Conservation (phyloP, 2,888 invertebrate genomes). For the Cryptocheilus praepositus region DNA sequence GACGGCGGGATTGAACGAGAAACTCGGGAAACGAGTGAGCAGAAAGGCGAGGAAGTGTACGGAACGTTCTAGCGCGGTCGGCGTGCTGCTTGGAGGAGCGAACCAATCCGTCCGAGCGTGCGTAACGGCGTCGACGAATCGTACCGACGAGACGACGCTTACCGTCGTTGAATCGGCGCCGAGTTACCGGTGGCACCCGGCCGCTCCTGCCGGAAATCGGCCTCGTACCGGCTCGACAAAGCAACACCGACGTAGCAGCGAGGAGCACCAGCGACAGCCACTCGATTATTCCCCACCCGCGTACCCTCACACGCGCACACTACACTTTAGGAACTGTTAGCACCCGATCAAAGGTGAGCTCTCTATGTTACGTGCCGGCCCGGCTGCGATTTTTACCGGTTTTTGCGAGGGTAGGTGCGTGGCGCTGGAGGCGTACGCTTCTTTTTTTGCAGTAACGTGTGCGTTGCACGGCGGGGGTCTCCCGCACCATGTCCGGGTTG, state of each 20-base stretch:
- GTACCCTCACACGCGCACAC: constrained; percentile 65
- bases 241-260: neutral
- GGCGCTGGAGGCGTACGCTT: too few species aligned
- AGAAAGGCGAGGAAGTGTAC: neutral
- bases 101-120: constrained; percentile 69
- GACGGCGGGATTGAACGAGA: constrained; percentile 5
- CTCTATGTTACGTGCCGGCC: too few species aligned
- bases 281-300: constrained; percentile 43
- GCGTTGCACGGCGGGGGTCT: too few species aligned
- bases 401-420: too few species aligned
- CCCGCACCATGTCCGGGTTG: too few species aligned
- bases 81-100: constrained; percentile 65
- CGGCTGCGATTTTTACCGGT: too few species aligned
- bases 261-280: constrained; percentile 48
- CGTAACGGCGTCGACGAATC: constrained; percentile 56
- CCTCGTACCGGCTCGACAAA: constrained; percentile 27
- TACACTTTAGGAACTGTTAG: constrained; percentile 73
- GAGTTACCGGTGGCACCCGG: constrained; percentile 34
- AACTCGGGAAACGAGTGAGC: constrained; percentile 3
- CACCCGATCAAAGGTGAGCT: constrained; percentile 72
- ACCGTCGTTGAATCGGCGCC: constrained; percentile 50
- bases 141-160: constrained; percentile 52
- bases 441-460: too few species aligned
- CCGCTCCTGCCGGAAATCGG: constrained; percentile 45
- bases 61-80: constrained; percentile 51